These are phyloP conservation scores for Brenthis hecate DNA, from an alignment of 2,888 invertebrate genomes.

Conservation along the genomic window DNA sequence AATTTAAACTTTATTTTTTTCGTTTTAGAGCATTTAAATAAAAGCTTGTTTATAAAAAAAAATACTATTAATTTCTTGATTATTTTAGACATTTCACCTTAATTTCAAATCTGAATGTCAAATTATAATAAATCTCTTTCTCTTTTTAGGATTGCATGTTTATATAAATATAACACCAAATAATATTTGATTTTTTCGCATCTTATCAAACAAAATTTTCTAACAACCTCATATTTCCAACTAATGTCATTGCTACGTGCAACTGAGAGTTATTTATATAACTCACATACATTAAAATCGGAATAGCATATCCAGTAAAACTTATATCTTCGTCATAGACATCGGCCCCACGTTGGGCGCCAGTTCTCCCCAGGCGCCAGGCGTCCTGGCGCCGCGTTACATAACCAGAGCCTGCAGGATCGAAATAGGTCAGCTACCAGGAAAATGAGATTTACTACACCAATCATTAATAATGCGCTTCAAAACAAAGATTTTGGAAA, in stretches of 20 bases:
- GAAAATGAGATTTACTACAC: constrained; percentile 7
- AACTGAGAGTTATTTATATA: no score
- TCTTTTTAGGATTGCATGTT: no score
- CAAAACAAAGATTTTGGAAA: background rate
- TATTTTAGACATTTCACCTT: no score
- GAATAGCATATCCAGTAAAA: constrained; percentile 12
- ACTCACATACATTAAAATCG: constrained; percentile 1
- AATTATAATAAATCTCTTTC: no score
- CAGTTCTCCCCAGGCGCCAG: constrained; percentile 70
- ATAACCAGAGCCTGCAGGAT: constrained; percentile 52
- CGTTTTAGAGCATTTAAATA: no score
- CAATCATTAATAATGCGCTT: constrained; percentile 7
- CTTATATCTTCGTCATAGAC: constrained; percentile 20
- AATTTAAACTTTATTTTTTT: no score
- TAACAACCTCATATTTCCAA: background rate
- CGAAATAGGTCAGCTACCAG: constrained; percentile 26
- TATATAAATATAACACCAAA: no score
- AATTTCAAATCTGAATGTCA: no score
- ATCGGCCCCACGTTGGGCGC: constrained; percentile 62
- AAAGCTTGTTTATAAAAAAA: no score
- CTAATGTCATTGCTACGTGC: background rate
- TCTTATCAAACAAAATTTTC: background rate
- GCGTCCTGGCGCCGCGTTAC: constrained; percentile 79
- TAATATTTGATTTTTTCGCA: no score
- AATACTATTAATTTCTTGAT: no score